Evolutionary conservation across 2,888 invertebrate species (phyloP), one percentile per base, ranked within the genome.

Genomic region (Chrysolina haemoptera): DNA sequence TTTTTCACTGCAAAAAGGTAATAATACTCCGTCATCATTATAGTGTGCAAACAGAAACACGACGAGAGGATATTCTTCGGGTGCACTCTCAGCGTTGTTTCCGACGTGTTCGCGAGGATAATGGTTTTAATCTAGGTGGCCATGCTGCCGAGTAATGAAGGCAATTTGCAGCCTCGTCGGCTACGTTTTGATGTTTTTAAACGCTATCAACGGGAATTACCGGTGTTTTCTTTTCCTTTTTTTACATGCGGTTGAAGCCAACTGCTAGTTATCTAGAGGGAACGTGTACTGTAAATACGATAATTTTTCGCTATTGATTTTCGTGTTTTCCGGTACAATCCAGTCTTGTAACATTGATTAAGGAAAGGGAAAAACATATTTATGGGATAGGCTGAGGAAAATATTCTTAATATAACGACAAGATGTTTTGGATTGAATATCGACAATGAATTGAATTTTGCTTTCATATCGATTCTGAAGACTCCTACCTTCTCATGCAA

Each of bases 151-250:
- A 68, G 59, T 55, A 55, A 68, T 68, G 18, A 55, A 16, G 68
- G 22, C 55, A 68, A 68, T 68, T 68, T 59, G 55, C 41, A 68
- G 40, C 40, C 14, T 14, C 46, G 67, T 55, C 53, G 55, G 55
- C n/a, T 55, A 20, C 40, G 43, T 55, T 55, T 68, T 53, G 18
- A 53, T 53, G 20, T 53, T 53, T 53, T 53, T 53, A 11, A 53
- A 53, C 11, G 12, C 18, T 11, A 20, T 53, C 53, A 53, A 53
- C 53, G 53, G 20, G 41, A 68, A 68, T 68, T 68, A 59, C 59
- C 41, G n/a, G n/a, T 18, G 59, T 59, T 53, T 41, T 41, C 14
- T 59, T 41, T 48, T 41, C 40, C 46, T 16, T 53, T 53, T 55
- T 55, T 11, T 20, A 11, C 20, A 20, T 18, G 53, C 53, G 53